phyloP scores from a whole-genome alignment of 2,113 vertebrate species.

The Cranoglanis bouderius region DNA sequence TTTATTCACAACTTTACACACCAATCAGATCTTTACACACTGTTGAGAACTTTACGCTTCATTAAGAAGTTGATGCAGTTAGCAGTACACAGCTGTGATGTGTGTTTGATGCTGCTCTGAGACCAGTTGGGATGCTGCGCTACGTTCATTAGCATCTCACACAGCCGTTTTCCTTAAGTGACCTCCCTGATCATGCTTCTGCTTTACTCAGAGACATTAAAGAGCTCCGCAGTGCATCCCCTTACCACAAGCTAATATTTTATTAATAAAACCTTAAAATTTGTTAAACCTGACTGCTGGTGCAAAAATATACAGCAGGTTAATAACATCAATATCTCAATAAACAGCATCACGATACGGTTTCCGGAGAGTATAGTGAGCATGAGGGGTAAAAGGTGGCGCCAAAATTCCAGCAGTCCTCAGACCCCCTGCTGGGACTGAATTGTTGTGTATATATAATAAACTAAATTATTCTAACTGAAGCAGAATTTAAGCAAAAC shows the following conservation, averaged over 20 bases:
- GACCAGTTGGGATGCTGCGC: not conserved
- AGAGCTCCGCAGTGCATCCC: not conserved
- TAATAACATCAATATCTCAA: not conserved
- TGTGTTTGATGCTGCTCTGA: not conserved
- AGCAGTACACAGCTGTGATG: not conserved
- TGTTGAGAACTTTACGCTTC: not conserved
- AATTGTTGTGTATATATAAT: not conserved
- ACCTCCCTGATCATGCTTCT: not conserved
- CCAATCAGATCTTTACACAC: not conserved
- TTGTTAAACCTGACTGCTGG: slow-evolving; percentile 40
- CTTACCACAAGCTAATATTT: not conserved
- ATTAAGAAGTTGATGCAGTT: not conserved
- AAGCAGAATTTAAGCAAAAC: not conserved
- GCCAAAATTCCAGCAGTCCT: not conserved
- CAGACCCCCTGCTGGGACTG: not conserved
- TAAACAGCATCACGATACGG: not conserved
- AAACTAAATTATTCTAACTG: not conserved
- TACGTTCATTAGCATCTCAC: slow-evolving; percentile 31
- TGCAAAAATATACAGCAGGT: not conserved
- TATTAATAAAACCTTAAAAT: slow-evolving; percentile 62
- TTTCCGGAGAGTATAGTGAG: not conserved
- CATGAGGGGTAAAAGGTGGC: not conserved
- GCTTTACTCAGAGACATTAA: slow-evolving; percentile 32
- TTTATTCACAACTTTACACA: not conserved
- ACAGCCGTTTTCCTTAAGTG: slow-evolving; percentile 1